A percentile compares a stretch with the other conserved stretches of the same genome.
These are phyloP conservation scores for Arion vulgaris DNA, from an alignment of 1,140 invertebrate species.

Conservation along the genomic window DNA sequence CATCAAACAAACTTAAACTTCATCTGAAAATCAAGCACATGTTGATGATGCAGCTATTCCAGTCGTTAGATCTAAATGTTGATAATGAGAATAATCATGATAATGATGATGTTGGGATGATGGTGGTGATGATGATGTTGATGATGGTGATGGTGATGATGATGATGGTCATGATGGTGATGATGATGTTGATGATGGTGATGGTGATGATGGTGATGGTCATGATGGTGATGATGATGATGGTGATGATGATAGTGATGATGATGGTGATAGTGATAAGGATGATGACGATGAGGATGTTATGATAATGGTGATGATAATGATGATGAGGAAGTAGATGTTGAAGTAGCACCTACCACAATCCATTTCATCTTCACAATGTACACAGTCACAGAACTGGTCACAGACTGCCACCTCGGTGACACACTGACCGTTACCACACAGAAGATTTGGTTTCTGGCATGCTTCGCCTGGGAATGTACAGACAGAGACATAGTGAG, in stretches of 20 bases:
- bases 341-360: conserved; percentile 65
- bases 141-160: conserved; percentile 26
- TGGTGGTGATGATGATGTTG: not conserved
- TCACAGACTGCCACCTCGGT: conserved; percentile 67
- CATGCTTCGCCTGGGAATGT: not conserved
- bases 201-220: conserved; percentile 42
- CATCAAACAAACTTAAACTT: no score
- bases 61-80: no score
- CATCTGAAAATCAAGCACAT: no score
- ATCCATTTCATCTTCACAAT: conserved; percentile 73
- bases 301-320: no score
- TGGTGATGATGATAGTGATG: no score
- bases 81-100: not conserved
- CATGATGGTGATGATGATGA: no score
- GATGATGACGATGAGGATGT: no score
- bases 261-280: no score
- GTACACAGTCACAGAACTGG: conserved; percentile 70
- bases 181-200: conserved; percentile 30
- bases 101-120: not conserved
- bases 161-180: no score
- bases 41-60: no score
- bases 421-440: conserved; percentile 63
- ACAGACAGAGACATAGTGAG: no score
- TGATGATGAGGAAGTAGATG: not conserved
- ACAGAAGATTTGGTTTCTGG: not conserved